Base-by-base conservation (phyloP, 2,113 vertebrate species). In the Trematocara stigmaticum region DNA sequence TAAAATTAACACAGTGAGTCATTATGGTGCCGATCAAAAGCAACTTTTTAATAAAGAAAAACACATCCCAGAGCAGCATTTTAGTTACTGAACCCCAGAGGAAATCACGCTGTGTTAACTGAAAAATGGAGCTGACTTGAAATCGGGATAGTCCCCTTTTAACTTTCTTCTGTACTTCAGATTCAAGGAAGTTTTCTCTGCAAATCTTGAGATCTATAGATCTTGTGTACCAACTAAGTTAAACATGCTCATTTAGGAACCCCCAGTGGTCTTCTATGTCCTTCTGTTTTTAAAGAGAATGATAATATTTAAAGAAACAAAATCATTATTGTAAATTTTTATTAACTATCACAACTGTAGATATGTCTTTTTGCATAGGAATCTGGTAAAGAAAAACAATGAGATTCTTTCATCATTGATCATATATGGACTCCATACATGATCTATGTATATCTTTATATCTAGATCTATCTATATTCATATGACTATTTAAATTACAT, bases 21-120 rank as follows among this genome's bases (percentile, higher is more conserved):
- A 86, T 92, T 93, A 87, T 55, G 59, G 87, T 91, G 56, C 51
- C 79, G 23, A 84, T 81, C 53, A 82, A 35, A 20, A 4, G 9
- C 23, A 29, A 35, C 23, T 35, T 84, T 79, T 38, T 9, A 61
- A 55, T 82, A 56, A 56, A 78, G 80, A 78, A 84, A 78, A 79
- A 69, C 61, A 55, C 81, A 55, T 3, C 61, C 57, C 84, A 53
- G 83, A 81, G 83, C 82, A 83, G 52, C 69, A 88, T n/a, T 64
- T 82, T 10, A 64, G 59, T 71, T 20, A 40, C 42, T 38, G 13
- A 86, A 23, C 2, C 64, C 61, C 84, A 69, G 11, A 84, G 59
- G 79, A 86, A 86, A 79, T 84, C 29, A 79, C 6, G 6, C 79
- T 78, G 61, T 15, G 49, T 56, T 35, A 26, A 57, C 47, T 20